Evolutionary conservation across 2,113 vertebrate genomes (phyloP), one percentile per base, ranked within the genome.

Genomic region (Etia nguti): DNA sequence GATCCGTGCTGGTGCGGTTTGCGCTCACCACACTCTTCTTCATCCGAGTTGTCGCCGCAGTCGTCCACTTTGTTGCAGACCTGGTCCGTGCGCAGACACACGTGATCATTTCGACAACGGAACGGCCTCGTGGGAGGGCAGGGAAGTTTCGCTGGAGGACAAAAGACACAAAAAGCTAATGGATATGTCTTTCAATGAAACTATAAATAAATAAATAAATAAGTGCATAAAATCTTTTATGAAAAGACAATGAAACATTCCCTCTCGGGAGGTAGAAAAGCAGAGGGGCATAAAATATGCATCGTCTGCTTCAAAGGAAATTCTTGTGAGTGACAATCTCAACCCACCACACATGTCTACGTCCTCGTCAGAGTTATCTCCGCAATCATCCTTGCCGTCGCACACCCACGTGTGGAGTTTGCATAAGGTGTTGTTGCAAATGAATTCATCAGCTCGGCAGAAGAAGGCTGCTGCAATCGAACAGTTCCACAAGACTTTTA

Each of bases 351-450:
- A 99, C 97, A 98, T 97, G 81, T 98, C 98, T 31, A 92, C 82
- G 57, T 97, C 97, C 96, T 99, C 99, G 43, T 99, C 99, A 2
- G 99, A 99, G 91, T 99, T 99, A 90, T 99, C 99, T 50, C 99
- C 98, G 34, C 99, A 99, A 88, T 99, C 98, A 65, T 99, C 98
- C 91, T 98, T 98, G n/a, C 99, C 99, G 79, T 99, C 98, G 94
- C 99, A 99, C 86, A 99, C 97, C 98, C 98, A 99, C 56, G 97
- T 96, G 89, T 97, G 97, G 6, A 99, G 97, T 92, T 99, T 99
- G 95, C 99, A 99, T 82, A 99, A 96, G 4, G 98, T 98, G 95
- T 99, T 99, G 95, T 99, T 99, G 95, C 99, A 99, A 87, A 98
- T 94, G 93, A 99, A 99, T 79, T 99, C 99, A 95, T 99, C 99